Base-by-base conservation (phyloP, 2,797 vertebrate species). In the Myotis daubentonii region DNA sequence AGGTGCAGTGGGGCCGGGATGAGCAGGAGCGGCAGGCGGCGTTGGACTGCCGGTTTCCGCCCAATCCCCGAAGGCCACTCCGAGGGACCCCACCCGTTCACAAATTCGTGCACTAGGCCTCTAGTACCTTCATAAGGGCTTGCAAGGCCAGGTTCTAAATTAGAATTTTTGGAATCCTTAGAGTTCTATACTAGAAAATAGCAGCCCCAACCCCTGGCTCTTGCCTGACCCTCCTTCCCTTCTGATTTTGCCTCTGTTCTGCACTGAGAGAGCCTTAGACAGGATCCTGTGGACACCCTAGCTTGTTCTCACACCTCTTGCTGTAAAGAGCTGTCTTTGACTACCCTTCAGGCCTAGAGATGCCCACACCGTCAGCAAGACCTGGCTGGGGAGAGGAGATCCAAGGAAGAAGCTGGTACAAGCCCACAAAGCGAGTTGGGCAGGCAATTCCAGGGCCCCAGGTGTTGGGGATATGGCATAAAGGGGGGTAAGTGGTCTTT, bases 121-220 rank as follows among this genome's bases (percentile, higher is more conserved):
- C 60, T 30, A 7, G 74, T 36, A 85, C 74, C 36, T 92, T 83
- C 17, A 68, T 75, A 84, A 87, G 44, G n/a, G 87, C 71, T 51
- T 82, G 8, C 68, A 78, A 92, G 71, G 23, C 28, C 55, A 82
- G 53, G 68, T 95, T 95, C 91, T 94, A 94, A 95, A 87, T 96
- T 72, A 85, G 72, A 93, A 87, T 71, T 76, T 85, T 76, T 38
- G 76, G 30, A 85, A 51, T 89, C 70, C 76, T 66, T 41, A 85
- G 90, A 94, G 47, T 81, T 87, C 66, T 71, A 23, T 9, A 25
- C 28, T 66, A 81, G n/a, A 70, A 91, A 53, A 66, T 28, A 23
- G 74, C 23, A 86, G 22, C 30, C 57, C 19, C 22, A 15, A 38
- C 28, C 30, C 53, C 53, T 86, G 70, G 71, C 57, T 75, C 65